Percentiles rank a stretch among this genome's conserved stretches.
These are phyloP conservation scores for Coremacera marginata DNA, from an alignment of 2,888 invertebrate genomes.

Conservation along the genomic window DNA sequence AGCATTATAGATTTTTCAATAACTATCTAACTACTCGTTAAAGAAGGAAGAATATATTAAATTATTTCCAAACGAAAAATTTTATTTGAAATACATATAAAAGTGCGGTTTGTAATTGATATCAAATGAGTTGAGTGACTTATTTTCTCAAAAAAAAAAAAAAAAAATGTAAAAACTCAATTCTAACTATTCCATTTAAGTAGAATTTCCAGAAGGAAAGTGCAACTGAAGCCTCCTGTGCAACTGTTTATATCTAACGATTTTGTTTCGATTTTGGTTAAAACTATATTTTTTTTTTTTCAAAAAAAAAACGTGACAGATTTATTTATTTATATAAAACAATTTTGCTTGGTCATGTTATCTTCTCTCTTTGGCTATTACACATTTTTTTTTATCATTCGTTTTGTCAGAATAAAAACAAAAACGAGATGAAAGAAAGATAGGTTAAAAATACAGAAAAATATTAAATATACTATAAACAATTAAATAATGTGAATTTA, in stretches of 20 bases:
- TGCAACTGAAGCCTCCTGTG: too few species aligned
- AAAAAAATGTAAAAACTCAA: background rate
- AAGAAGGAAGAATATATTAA: background rate
- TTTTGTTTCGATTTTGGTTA: background rate
- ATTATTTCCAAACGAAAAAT: background rate
- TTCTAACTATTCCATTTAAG: background rate
- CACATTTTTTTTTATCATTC: too few species aligned
- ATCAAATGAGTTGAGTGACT: too few species aligned
- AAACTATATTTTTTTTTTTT: background rate
- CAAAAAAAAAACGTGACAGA: background rate
- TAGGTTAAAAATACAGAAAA: too few species aligned
- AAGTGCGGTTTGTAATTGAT: background rate
- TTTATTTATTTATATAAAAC: too few species aligned
- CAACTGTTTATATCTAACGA: background rate
- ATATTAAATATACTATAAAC: too few species aligned
- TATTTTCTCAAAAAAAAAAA: background rate
- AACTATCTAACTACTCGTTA: background rate
- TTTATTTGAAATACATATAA: background rate
- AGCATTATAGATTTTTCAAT: conserved; percentile 33
- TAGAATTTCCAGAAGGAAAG: too few species aligned
- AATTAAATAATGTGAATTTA: too few species aligned
- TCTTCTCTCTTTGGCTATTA: too few species aligned
- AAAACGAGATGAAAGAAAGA: too few species aligned
- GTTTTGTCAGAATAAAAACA: too few species aligned
- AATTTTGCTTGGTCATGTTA: too few species aligned